These are phyloP conservation scores for Aspidoscelis tigris DNA, from an alignment of 2,113 vertebrate genomes.

Conservation along the genomic window DNA sequence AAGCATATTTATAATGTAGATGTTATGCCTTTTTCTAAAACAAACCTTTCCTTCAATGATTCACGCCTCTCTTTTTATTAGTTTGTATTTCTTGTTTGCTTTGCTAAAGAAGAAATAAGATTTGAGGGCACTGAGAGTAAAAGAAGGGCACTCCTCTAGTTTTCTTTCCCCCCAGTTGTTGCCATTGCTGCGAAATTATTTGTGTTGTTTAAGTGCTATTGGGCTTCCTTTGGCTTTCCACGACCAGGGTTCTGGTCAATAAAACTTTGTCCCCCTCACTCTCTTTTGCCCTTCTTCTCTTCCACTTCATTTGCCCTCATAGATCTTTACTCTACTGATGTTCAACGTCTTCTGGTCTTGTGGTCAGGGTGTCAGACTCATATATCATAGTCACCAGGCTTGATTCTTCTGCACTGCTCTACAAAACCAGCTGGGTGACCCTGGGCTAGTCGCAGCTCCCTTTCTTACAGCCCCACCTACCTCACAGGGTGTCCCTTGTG, in stretches of 20 bases:
- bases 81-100: not conserved
- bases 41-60: too few relatives aligned
- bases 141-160: not conserved
- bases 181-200: not conserved
- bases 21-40: not conserved
- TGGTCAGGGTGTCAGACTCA: too few relatives aligned
- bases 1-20: not conserved
- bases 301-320: not conserved
- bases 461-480: too few relatives aligned
- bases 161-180: not conserved
- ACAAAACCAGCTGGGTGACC: too few relatives aligned
- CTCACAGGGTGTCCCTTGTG: too few relatives aligned
- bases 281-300: not conserved
- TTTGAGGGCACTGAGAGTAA: not conserved
- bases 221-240: not conserved
- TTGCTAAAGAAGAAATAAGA: not conserved
- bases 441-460: too few relatives aligned
- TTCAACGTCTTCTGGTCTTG: too few relatives aligned
- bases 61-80: not conserved
- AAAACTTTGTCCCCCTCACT: not conserved
- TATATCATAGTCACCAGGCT: too few relatives aligned
- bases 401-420: too few relatives aligned
- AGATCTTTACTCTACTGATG: not conserved
- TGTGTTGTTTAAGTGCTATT: not conserved
- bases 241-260: not conserved